Conservation (phyloP, 2,888 invertebrate species). For the Tinea trinotella region DNA sequence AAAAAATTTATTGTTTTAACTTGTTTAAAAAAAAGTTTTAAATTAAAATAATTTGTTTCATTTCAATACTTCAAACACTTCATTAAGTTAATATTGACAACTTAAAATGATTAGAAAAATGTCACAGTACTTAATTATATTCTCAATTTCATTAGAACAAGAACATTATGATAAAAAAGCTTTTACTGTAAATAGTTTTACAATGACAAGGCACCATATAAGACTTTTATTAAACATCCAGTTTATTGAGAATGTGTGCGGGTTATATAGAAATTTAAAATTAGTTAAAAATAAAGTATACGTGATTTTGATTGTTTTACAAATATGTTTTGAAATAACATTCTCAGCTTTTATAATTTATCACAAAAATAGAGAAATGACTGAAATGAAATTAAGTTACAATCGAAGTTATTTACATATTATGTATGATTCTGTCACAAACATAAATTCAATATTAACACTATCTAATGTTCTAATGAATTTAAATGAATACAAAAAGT, state of each 20-base stretch:
- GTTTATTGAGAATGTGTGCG: neutral
- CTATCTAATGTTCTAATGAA: neutral
- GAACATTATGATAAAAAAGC: too few relatives aligned
- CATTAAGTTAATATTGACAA: too few relatives aligned
- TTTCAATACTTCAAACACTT: too few relatives aligned
- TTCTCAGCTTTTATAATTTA: neutral
- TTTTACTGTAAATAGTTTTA: too few relatives aligned
- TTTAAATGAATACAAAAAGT: neutral
- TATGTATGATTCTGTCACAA: neutral
- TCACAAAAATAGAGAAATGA: neutral
- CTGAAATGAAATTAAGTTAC: neutral
- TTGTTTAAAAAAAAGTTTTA: too few relatives aligned
- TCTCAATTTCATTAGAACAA: too few relatives aligned
- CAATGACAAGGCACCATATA: neutral
- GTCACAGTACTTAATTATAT: too few relatives aligned
- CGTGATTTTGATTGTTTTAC: neutral
- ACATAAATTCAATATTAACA: neutral
- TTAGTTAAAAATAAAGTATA: neutral
- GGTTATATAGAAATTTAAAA: constrained; percentile 5
- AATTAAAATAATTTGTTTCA: too few relatives aligned
- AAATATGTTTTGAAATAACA: neutral
- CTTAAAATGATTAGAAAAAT: too few relatives aligned
- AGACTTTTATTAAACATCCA: neutral
- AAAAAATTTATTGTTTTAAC: too few relatives aligned
- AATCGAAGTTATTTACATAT: neutral